These are phyloP conservation scores for Noctilio leporinus DNA, from an alignment of 2,113 vertebrate species.

Conservation along the genomic window DNA sequence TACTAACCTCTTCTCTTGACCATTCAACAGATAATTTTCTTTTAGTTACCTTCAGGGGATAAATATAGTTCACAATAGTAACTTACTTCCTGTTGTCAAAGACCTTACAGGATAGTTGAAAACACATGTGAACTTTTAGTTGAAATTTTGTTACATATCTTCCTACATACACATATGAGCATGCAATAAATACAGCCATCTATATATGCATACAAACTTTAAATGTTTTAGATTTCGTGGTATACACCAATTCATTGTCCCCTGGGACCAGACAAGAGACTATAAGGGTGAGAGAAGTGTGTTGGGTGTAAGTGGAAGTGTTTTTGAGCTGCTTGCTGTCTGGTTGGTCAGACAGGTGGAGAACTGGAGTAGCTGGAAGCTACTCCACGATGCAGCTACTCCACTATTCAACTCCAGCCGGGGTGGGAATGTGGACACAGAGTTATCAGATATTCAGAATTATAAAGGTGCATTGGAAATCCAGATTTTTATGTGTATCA, in stretches of 20 bases:
- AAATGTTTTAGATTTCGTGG: neutral
- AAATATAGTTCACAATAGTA: neutral
- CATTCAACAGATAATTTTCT: neutral
- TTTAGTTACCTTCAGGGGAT: neutral
- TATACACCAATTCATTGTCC: neutral
- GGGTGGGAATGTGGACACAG: neutral
- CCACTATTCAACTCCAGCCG: neutral
- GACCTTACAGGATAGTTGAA: neutral
- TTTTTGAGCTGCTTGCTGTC: rapidly evolving
- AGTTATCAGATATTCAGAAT: neutral
- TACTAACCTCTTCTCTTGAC: neutral
- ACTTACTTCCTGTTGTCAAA: neutral
- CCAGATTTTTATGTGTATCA: neutral
- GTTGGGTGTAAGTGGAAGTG: rapidly evolving
- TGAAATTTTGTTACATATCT: neutral
- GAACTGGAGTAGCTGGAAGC: no score
- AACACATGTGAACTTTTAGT: neutral
- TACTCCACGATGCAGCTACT: neutral
- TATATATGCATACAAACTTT: neutral
- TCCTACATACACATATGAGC: neutral
- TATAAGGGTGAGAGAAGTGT: neutral
- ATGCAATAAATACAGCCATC: neutral
- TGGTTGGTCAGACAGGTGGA: neutral
- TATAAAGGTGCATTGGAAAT: neutral
- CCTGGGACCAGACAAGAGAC: neutral